A percentile compares a stretch with the other conserved stretches of the same genome.
Evolutionary conservation across 1,140 invertebrate species (phyloP).

Genomic region (Sinella curviseta): DNA sequence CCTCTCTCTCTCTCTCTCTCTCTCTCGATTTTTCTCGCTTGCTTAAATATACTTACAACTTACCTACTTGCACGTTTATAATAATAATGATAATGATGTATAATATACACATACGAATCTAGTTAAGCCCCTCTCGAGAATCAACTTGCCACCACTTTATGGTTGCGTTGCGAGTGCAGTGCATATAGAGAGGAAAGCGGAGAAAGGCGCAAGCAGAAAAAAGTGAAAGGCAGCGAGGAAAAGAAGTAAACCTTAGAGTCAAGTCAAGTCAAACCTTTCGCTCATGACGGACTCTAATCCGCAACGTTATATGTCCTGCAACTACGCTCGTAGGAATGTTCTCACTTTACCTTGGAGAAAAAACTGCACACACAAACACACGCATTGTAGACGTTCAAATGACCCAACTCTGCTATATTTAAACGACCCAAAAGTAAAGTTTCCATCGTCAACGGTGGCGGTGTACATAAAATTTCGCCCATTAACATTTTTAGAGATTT

Average conservation of each 20-base stretch:
- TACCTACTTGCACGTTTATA: too few relatives aligned
- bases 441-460: too few relatives aligned
- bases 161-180: background rate
- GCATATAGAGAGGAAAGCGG: background rate
- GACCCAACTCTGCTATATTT: background rate
- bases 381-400: background rate
- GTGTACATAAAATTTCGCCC: background rate
- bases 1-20: too few relatives aligned
- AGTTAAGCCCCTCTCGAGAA: background rate
- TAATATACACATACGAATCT: background rate
- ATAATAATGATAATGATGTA: background rate
- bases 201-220: background rate
- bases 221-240: background rate
- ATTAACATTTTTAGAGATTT: constrained; percentile 12
- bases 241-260: background rate
- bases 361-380: background rate
- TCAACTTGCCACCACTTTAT: too few relatives aligned
- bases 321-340: background rate
- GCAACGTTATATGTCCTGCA: too few relatives aligned
- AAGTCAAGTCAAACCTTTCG: background rate
- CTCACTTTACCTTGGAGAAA: background rate
- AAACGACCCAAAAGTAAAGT: background rate
- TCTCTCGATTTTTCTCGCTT: too few relatives aligned
- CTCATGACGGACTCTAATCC: background rate
- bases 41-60: too few relatives aligned